Percentiles rank a stretch among this genome's conserved stretches.
Evolutionary conservation across 2,888 invertebrate species (phyloP).

Genomic region (Camponotus fellah): DNA sequence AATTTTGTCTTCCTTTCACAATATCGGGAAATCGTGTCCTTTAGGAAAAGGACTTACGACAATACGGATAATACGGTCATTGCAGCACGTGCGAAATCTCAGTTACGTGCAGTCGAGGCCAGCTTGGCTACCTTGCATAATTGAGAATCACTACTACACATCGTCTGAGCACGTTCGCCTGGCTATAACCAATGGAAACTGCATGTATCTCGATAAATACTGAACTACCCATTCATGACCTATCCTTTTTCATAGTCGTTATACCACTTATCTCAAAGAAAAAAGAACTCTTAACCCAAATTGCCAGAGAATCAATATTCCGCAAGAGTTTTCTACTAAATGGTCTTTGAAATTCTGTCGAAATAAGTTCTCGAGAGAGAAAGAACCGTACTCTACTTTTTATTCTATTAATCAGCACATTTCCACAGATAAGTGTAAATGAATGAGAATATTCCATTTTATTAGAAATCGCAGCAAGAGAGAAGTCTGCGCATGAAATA

Average conservation of each 20-base stretch:
- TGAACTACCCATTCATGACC: constrained; percentile 59
- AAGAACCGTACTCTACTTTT: too few relatives aligned
- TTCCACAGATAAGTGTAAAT: not conserved
- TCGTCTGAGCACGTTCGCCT: constrained; percentile 48
- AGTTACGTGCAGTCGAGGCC: constrained; percentile 40
- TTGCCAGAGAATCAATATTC: constrained; percentile 30
- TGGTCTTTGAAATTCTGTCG: not conserved
- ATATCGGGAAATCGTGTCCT: constrained; percentile 29
- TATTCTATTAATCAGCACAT: not conserved
- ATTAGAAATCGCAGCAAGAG: not conserved
- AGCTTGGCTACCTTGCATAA: constrained; percentile 66
- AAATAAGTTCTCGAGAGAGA: not conserved
- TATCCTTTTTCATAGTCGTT: constrained; percentile 49
- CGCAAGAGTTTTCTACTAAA: not conserved
- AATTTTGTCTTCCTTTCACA: not conserved
- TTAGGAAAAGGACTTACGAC: not conserved
- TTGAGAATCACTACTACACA: constrained; percentile 59
- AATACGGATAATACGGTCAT: constrained; percentile 23
- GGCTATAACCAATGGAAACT: constrained; percentile 61
- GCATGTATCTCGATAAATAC: constrained; percentile 67
- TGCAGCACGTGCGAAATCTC: constrained; percentile 59
- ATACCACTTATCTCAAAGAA: constrained; percentile 24
- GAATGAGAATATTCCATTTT: not conserved
- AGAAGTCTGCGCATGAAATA: not conserved
- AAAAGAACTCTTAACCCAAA: constrained; percentile 56